Evolutionary conservation across 2,888 invertebrate genomes (phyloP).

Genomic region (Tridacna gigas): DNA sequence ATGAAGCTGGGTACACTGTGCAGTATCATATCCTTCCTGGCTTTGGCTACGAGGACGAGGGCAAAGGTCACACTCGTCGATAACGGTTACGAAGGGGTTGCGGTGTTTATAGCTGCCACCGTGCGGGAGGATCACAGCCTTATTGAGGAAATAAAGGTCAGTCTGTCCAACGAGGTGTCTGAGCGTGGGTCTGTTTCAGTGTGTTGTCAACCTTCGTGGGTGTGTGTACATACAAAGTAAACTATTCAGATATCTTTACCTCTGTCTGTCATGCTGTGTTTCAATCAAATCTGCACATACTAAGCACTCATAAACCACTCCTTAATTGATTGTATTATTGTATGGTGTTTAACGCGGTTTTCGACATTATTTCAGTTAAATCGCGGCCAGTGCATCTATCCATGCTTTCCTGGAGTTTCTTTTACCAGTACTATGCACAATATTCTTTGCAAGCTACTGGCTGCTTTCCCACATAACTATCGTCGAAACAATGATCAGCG

Average conservation of each 20-base stretch:
- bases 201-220: too few relatives aligned
- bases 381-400: not conserved
- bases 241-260: too few relatives aligned
- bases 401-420: not conserved
- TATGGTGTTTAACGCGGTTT: not conserved
- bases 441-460: not conserved
- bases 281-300: too few relatives aligned
- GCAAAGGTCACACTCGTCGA: not conserved
- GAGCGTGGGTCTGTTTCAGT: too few relatives aligned
- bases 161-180: too few relatives aligned
- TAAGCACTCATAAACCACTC: too few relatives aligned
- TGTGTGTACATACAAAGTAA: too few relatives aligned
- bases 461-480: not conserved
- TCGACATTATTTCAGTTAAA: not conserved
- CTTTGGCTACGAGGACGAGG: too few relatives aligned
- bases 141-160: not conserved
- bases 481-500: too few relatives aligned
- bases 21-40: too few relatives aligned
- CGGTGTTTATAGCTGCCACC: not conserved
- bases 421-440: not conserved
- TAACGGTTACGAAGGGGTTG: slow-evolving; percentile 8
- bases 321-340: too few relatives aligned
- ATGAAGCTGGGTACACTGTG: not conserved
- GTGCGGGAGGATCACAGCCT: not conserved
- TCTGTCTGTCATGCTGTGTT: too few relatives aligned